Percentiles rank a stretch among this genome's conserved stretches.
These are phyloP conservation scores for Lepilemur ruficaudatus DNA, from an alignment of 2,797 vertebrate species.

Conservation along the genomic window DNA sequence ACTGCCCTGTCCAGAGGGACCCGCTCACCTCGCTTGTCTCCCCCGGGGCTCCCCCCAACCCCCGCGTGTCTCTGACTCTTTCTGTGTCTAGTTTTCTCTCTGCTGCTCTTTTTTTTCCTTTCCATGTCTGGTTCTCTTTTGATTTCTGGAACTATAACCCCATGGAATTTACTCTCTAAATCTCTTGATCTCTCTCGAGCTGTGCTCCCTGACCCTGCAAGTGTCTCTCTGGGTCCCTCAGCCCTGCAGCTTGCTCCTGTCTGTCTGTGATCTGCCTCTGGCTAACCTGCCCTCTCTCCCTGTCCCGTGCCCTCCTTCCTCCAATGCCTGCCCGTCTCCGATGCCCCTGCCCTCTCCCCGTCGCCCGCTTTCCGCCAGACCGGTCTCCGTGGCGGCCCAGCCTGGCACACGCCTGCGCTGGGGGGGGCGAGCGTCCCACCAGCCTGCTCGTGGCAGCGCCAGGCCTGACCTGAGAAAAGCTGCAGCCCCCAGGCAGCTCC, in stretches of 20 bases:
- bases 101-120: too few species aligned
- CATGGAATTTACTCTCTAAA: rapidly evolving
- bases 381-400: not conserved
- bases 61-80: rapidly evolving
- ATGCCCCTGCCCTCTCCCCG: rapidly evolving
- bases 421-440: rapidly evolving
- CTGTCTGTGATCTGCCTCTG: not conserved
- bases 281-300: not conserved
- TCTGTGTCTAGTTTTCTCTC: not conserved
- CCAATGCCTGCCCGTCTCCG: rapidly evolving
- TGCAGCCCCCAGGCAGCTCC: not conserved
- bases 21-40: not conserved
- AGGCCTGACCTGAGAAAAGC: not conserved
- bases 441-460: not conserved
- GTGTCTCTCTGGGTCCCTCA: not conserved
- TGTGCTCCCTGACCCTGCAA: rapidly evolving
- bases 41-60: not conserved
- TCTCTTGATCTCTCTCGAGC: not conserved
- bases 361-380: too few species aligned
- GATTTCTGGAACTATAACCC: not conserved
- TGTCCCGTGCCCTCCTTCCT: not conserved
- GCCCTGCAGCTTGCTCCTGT: not conserved
- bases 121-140: not conserved
- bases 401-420: rapidly evolving
- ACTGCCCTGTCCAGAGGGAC: not conserved